phyloP scores from a whole-genome alignment of 1,140 invertebrate species.

The Monochamus saltuarius region DNA sequence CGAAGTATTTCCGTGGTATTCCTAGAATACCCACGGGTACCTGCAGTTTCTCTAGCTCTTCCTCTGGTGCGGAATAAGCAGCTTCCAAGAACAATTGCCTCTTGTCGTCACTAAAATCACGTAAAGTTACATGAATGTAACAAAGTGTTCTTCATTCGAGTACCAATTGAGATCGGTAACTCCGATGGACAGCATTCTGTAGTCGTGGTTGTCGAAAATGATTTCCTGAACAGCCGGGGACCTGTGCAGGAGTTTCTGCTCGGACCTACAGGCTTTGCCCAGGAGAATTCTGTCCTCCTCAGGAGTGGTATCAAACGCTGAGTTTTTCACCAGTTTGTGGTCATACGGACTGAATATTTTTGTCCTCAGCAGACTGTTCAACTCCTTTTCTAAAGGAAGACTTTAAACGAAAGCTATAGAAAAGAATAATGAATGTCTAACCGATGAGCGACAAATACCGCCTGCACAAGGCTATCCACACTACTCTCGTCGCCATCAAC shows the following conservation, averaged over 20 bases:
- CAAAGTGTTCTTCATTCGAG: conserved; percentile 1
- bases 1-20: conserved; percentile 40
- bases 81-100: conserved; percentile 41
- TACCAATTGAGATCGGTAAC: conserved; percentile 42
- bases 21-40: conserved; percentile 48
- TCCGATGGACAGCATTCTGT: conserved; percentile 45
- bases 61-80: conserved; percentile 46
- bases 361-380: conserved; percentile 61
- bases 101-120: conserved; percentile 33
- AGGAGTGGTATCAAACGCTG: conserved; percentile 38
- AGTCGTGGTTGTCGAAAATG: conserved; percentile 44
- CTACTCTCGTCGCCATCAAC: conserved; percentile 59
- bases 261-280: conserved; percentile 37
- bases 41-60: conserved; percentile 35
- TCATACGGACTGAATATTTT: conserved; percentile 59
- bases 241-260: conserved; percentile 44
- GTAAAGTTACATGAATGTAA: conserved; percentile 15
- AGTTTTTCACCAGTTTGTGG: conserved; percentile 34
- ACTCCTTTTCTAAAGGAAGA: conserved; percentile 57
- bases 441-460: conserved; percentile 61
- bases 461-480: conserved; percentile 63
- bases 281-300: conserved; percentile 41
- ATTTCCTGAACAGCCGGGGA: conserved; percentile 46
- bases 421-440: conserved; percentile 29
- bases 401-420: too few relatives aligned